These are phyloP conservation scores for Tinamus guttatus DNA, from an alignment of 2,113 vertebrate species.

Conservation along the genomic window DNA sequence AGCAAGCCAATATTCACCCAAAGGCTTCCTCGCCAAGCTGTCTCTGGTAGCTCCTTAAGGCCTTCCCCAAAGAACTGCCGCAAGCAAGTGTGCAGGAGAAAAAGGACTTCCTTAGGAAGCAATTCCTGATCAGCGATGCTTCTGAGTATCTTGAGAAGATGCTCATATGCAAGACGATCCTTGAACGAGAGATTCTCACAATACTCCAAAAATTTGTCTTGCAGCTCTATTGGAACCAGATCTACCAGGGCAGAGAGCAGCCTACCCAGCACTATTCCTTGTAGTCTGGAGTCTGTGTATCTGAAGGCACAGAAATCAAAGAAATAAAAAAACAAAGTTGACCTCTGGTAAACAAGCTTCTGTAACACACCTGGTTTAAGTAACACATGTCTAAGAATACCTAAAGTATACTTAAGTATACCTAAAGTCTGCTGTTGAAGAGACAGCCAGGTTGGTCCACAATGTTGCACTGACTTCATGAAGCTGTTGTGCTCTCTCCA, in stretches of 20 bases:
- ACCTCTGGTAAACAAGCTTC: not conserved
- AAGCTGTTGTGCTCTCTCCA: slow-evolving; percentile 89
- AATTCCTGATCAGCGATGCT: slow-evolving; percentile 79
- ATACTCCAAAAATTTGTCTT: slow-evolving; percentile 84
- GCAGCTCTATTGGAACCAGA: slow-evolving; percentile 83
- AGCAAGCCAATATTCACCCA: slow-evolving; percentile 94
- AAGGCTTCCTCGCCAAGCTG: slow-evolving; percentile 84
- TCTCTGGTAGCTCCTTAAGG: slow-evolving; percentile 73
- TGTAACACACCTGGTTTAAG: not conserved
- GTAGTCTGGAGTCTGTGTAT: slow-evolving; percentile 85
- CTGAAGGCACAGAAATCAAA: slow-evolving; percentile 66
- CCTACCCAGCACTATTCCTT: slow-evolving; percentile 83
- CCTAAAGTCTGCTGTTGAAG: slow-evolving; percentile 87
- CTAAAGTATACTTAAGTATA: slow-evolving; percentile 50
- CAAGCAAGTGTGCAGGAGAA: slow-evolving; percentile 85
- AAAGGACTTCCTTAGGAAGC: slow-evolving; percentile 85
- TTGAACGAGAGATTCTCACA: slow-evolving; percentile 83
- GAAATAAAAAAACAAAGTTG: not conserved
- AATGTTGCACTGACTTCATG: slow-evolving; percentile 83
- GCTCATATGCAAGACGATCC: slow-evolving; percentile 80
- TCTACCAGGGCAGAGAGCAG: slow-evolving; percentile 86
- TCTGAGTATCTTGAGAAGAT: slow-evolving; percentile 82
- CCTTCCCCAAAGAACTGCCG: slow-evolving; percentile 84
- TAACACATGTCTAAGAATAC: not conserved
- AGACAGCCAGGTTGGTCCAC: slow-evolving; percentile 90